A percentile compares a stretch with the other conserved stretches of the same genome.
phyloP scores from a whole-genome alignment of 2,888 invertebrate species.

The Cheilosia vulpina region DNA sequence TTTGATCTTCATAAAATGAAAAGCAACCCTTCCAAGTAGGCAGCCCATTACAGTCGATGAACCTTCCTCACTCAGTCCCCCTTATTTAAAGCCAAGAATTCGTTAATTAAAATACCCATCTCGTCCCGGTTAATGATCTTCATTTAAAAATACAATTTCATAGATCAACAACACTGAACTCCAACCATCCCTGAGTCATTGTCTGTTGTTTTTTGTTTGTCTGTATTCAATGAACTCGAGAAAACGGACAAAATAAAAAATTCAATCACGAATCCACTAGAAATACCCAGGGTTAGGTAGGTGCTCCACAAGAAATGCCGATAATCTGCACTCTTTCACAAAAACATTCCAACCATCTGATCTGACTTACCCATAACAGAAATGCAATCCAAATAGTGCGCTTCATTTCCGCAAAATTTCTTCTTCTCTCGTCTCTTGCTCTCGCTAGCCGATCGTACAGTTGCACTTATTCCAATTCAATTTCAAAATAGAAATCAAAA shows the following conservation, averaged over 20 bases:
- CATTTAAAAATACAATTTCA: slow-evolving; percentile 39
- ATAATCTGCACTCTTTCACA: slow-evolving; percentile 19
- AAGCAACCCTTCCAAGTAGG: too few relatives aligned
- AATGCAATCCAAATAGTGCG: slow-evolving; percentile 73
- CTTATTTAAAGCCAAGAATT: not conserved
- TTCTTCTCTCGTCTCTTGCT: slow-evolving; percentile 25
- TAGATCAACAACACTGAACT: slow-evolving; percentile 7
- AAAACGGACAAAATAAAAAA: slow-evolving; percentile 1
- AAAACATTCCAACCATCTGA: slow-evolving; percentile 39
- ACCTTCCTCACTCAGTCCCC: too few relatives aligned
- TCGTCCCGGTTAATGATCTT: slow-evolving; percentile 41
- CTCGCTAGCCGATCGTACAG: not conserved
- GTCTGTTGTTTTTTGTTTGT: slow-evolving; percentile 1
- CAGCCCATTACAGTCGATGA: too few relatives aligned
- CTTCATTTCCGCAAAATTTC: slow-evolving; percentile 68
- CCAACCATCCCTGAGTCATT: not conserved
- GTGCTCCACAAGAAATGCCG: slow-evolving; percentile 33
- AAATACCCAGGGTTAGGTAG: slow-evolving; percentile 4
- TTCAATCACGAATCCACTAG: slow-evolving; percentile 27
- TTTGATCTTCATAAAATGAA: too few relatives aligned
- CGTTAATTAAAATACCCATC: not conserved
- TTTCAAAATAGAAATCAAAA: slow-evolving; percentile 36
- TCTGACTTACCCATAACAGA: slow-evolving; percentile 64
- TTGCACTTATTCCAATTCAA: slow-evolving; percentile 17
- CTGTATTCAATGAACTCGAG: slow-evolving; percentile 13